Conservation (phyloP, 1,140 invertebrate genomes). For the Drosophila quadrilineata region DNA sequence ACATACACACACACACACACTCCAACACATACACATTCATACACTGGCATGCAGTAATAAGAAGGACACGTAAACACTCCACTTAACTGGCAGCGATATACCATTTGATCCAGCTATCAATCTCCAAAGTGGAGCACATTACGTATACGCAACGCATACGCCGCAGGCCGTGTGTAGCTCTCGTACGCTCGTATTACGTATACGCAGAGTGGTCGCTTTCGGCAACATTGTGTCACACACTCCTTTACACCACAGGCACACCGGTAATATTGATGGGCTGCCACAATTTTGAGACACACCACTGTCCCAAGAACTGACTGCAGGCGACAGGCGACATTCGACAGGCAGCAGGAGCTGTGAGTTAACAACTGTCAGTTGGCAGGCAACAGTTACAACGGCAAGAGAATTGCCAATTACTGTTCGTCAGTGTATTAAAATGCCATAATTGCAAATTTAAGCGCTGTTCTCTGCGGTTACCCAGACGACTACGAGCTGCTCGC, state of each 20-base stretch:
- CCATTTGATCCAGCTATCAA: slow-evolving; percentile 74
- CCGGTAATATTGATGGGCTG: slow-evolving; percentile 59
- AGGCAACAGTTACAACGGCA: slow-evolving; percentile 9
- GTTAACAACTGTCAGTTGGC: background rate
- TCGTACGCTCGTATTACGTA: slow-evolving; percentile 47
- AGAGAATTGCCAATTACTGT: slow-evolving; percentile 58
- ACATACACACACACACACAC: background rate
- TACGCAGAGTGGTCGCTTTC: slow-evolving; percentile 47
- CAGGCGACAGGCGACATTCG: background rate
- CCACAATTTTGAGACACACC: slow-evolving; percentile 44
- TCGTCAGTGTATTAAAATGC: slow-evolving; percentile 68
- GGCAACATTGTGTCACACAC: slow-evolving; percentile 57
- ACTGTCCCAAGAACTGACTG: background rate
- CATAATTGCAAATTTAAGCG: slow-evolving; percentile 72
- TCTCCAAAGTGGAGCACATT: slow-evolving; percentile 46
- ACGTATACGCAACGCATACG: slow-evolving; percentile 28
- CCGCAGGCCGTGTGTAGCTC: background rate
- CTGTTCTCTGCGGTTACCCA: slow-evolving; percentile 25
- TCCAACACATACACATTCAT: background rate
- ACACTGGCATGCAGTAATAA: background rate
- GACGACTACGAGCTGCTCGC: too few species aligned
- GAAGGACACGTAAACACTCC: slow-evolving; percentile 57
- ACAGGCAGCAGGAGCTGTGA: background rate
- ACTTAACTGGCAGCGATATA: slow-evolving; percentile 73
- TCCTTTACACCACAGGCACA: background rate